Evolutionary conservation across 2,888 invertebrate species (phyloP), one percentile per base, ranked within the genome.

Genomic region (Meliscaeva auricollis): DNA sequence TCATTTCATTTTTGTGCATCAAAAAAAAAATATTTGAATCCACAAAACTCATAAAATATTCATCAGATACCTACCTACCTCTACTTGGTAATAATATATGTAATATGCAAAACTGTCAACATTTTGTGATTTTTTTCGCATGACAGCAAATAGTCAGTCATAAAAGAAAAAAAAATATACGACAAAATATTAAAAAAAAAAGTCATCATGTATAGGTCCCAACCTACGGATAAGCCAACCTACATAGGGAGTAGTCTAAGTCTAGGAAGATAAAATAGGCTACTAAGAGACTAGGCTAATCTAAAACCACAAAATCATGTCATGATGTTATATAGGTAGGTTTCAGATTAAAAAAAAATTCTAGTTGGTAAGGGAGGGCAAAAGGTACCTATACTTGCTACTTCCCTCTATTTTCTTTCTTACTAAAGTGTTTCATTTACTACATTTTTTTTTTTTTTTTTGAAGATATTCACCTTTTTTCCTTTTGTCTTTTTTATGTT

Each of bases 391-490:
- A 60, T n/a, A n/a, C n/a, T n/a, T n/a, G n/a, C n/a, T n/a, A n/a
- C n/a, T n/a, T 41, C 20, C 44, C 15, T 26, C 15, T 26, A 5
- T 46, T 64, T 46, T 13, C 13, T 44, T 11, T 32, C 35, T 38
- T 22, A 44, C 44, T 30, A 15, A 15, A 44, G n/a, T 22, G 3
- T 41, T 58, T 17, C 44, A 7, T 46, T n/a, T 9, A 41, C 13
- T 44, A 20, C 32, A 13, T 6, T 64, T 69, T 62, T 48, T 69
- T 17, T 52, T 46, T 58, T 54, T 41, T n/a, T n/a, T n/a, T n/a
- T n/a, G n/a, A n/a, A n/a, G n/a, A 3, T 87, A 82, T 87, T 87
- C 87, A 87, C 87, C 87, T 87, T 82, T 87, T 82, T 87, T 87
- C 87, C 87, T 56, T 87, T 87, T 87, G 74, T 87, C 82, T 87